Conservation (phyloP, 2,888 invertebrate genomes). For the Steinernema carpocapsae region DNA sequence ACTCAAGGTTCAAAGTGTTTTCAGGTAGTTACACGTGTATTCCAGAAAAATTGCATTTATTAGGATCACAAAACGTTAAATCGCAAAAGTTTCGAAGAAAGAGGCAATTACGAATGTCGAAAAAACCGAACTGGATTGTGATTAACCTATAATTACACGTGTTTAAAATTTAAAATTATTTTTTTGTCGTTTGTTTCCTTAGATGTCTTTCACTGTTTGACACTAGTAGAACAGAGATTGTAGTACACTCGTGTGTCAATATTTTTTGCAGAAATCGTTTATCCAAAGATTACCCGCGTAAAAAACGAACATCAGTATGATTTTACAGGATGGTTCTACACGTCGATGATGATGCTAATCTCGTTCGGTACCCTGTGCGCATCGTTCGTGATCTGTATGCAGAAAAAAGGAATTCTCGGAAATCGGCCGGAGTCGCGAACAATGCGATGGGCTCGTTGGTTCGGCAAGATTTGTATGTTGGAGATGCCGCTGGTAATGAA, state of each 20-base stretch:
- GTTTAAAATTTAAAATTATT: not conserved
- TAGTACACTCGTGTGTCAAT: too few species aligned
- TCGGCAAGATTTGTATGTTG: conserved; percentile 59
- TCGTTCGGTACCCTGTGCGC: conserved; percentile 71
- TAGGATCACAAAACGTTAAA: too few species aligned
- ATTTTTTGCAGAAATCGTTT: too few species aligned
- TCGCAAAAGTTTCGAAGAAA: too few species aligned
- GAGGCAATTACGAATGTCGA: too few species aligned
- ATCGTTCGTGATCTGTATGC: conserved; percentile 71
- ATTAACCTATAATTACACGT: not conserved
- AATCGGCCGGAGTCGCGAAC: conserved; percentile 57
- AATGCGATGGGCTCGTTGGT: conserved; percentile 57
- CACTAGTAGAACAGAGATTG: too few species aligned
- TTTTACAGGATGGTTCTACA: conserved; percentile 71
- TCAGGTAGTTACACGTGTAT: too few species aligned
- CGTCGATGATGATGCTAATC: conserved; percentile 71
- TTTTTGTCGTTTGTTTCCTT: not conserved
- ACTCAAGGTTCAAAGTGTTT: too few species aligned
- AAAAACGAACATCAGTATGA: not conserved
- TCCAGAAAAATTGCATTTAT: too few species aligned
- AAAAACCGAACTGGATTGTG: not conserved
- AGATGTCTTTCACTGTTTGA: too few species aligned
- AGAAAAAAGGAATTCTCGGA: conserved; percentile 68
- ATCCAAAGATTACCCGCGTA: not conserved
- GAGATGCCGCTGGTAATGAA: conserved; percentile 66